Percentiles rank a stretch among this genome's conserved stretches.
Evolutionary conservation across 2,113 vertebrate genomes (phyloP).

Genomic region (Rhagologus leucostigma): DNA sequence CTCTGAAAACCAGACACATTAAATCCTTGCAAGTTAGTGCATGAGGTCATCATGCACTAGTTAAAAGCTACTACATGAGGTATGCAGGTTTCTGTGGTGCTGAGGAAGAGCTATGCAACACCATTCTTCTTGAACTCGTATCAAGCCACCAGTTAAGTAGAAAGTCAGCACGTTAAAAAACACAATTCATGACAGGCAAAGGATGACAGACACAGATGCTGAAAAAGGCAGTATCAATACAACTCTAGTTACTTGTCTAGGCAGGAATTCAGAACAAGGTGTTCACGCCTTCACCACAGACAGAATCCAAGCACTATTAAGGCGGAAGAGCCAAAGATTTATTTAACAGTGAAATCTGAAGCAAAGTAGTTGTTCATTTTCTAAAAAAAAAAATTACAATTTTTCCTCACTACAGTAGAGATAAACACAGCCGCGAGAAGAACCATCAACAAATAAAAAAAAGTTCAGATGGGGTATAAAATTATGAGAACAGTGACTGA

Average conservation of each 20-base stretch:
- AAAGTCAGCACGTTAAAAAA: neutral
- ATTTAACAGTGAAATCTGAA: neutral
- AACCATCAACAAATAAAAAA: neutral
- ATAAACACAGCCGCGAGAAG: neutral
- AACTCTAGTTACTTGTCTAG: neutral
- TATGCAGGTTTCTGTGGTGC: neutral
- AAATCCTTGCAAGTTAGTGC: neutral
- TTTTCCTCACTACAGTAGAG: neutral
- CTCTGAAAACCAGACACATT: neutral
- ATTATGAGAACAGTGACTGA: neutral
- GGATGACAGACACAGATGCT: neutral
- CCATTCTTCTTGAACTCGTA: neutral
- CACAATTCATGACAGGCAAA: neutral
- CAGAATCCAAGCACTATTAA: neutral
- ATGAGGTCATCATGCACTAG: neutral
- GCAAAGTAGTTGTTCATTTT: neutral
- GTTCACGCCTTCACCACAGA: neutral
- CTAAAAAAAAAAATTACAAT: neutral
- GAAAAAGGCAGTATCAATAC: neutral
- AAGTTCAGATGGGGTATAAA: neutral
- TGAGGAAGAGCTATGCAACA: neutral
- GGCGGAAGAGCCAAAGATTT: neutral
- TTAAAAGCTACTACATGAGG: neutral
- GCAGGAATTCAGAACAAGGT: neutral
- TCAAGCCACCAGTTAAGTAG: neutral